These are phyloP conservation scores for Drosophila eugracilis DNA, from an alignment of 1,140 invertebrate species.

Conservation along the genomic window DNA sequence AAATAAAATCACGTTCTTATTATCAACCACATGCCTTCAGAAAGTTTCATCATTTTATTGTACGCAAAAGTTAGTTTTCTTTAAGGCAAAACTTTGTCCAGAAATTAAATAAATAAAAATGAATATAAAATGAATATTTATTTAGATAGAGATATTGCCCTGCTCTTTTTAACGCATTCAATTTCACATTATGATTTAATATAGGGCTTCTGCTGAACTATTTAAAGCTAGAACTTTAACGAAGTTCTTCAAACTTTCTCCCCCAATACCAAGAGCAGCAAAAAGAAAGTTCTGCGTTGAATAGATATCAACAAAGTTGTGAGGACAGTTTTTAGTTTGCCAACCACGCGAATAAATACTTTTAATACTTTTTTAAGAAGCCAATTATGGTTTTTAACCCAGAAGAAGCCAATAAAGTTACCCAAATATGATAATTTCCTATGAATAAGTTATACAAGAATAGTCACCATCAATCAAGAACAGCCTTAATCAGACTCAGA, in stretches of 20 bases:
- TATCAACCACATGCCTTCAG: neutral
- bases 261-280: conserved; percentile 4
- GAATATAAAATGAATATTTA: neutral
- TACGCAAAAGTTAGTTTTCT: neutral
- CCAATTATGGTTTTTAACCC: conserved; percentile 18
- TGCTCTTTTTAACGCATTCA: neutral
- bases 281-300: conserved; percentile 18
- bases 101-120: conserved; percentile 2
- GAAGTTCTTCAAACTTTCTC: conserved; percentile 16
- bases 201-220: neutral
- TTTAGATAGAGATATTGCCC: neutral
- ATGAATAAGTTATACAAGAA: neutral
- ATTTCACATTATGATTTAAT: conserved; percentile 13
- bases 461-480: conserved; percentile 4
- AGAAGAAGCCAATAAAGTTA: conserved; percentile 4
- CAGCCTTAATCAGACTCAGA: conserved; percentile 20
- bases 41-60: neutral
- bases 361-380: conserved; percentile 6
- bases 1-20: neutral
- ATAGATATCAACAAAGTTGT: conserved; percentile 36
- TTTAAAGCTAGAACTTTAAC: conserved; percentile 18
- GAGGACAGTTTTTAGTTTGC: conserved; percentile 12
- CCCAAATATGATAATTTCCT: conserved; percentile 5
- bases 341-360: conserved; percentile 6
- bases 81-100: neutral